Conservation (phyloP, 2,113 vertebrate genomes). For the Cyanoderma ruficeps region DNA sequence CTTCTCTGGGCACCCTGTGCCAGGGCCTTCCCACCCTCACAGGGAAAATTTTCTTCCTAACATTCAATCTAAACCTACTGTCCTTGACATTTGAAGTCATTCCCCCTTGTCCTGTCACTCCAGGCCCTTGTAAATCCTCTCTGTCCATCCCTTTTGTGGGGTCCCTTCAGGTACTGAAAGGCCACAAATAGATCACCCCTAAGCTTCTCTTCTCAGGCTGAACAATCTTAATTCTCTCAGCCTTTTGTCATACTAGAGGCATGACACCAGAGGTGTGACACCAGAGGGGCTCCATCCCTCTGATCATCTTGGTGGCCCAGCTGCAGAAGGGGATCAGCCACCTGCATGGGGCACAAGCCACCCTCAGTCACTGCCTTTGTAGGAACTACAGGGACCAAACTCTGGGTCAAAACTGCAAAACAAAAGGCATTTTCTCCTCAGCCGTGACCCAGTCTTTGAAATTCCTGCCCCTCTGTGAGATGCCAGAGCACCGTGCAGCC, state of each 20-base stretch:
- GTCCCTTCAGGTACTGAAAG: neutral
- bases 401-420: neutral
- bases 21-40: accelerated
- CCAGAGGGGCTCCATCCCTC: neutral
- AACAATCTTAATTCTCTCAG: neutral
- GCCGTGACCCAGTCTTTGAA: neutral
- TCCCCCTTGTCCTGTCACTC: neutral
- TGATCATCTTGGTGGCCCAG: neutral
- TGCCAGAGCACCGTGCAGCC: neutral
- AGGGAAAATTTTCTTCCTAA: neutral
- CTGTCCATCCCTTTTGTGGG: neutral
- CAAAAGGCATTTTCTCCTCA: neutral
- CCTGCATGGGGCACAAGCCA: too few species aligned
- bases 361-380: accelerated
- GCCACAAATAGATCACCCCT: neutral
- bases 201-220: neutral
- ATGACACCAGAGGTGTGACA: too few species aligned
- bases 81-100: neutral
- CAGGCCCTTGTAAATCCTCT: neutral
- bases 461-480: neutral
- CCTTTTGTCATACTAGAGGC: neutral
- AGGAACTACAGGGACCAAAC: neutral
- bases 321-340: accelerated
- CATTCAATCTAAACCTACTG: neutral
- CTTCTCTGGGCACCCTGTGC: neutral